Evolutionary conservation across 1,140 invertebrate species (phyloP), one percentile per base, ranked within the genome.

Genomic region (Macrocentrus cingulum): DNA sequence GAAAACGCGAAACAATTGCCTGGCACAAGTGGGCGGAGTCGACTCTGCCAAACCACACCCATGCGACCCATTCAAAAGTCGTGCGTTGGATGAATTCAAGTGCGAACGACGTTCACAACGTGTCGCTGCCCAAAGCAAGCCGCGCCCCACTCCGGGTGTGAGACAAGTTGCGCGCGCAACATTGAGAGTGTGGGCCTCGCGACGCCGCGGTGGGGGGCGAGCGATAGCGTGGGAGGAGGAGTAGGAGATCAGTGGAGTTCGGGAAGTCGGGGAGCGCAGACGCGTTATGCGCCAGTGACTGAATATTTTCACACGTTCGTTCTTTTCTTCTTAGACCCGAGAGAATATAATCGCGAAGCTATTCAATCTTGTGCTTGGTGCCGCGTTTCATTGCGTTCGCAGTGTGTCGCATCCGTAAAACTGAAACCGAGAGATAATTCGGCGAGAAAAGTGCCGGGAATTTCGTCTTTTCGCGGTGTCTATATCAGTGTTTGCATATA

Each of bases 191-290:
- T 5, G 9, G 25, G 4, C 22, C 22, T 50, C 48, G 48, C 15
- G 36, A 36, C 66, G 65, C 62, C 56, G 66, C 65, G 68, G 66
- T 68, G 69, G 70, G n/a, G n/a, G 66, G 65, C 55, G 60, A 64
- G 57, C 57, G 57, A 53, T 65, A n/a, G n/a, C 73, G 74, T 79
- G 74, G 77, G 80, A 80, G 76, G 77, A 73, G 69, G 70, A 73
- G 56, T 65, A 63, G 56, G 61, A 66, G 67, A 68, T 68, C 76
- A 80, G 77, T 80, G 77, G 70, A 72, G 77, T 76, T 74, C 77
- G 76, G 75, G 76, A 75, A 78, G 72, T 77, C 76, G 76, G 69
- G 69, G 67, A 78, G 77, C 77, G 77, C 76, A 79, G 77, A 80
- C 77, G 77, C 76, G 75, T 76, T 69, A 61, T 68, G 69, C 63